Base-by-base conservation (phyloP, 2,888 invertebrate species). In the Drosophila longiperda region DNA sequence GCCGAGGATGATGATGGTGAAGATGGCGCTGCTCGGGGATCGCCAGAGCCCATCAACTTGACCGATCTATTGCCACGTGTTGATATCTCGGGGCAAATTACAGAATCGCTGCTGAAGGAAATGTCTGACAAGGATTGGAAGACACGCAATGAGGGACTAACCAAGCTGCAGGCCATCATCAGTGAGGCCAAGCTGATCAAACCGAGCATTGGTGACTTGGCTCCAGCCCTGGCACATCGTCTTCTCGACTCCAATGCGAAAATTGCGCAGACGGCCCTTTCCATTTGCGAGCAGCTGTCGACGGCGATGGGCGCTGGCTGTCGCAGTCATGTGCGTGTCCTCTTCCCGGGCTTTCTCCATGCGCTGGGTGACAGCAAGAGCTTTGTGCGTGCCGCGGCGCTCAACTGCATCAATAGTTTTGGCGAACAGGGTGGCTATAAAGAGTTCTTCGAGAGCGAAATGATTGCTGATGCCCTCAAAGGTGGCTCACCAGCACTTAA, bases 61-160 rank as follows among this genome's bases (percentile, higher is more conserved):
- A 95, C 96, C 33, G 98, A 98, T 93, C 93, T 95, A 23, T 92
- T 97, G 11, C 96, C 98, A 0, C 94, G 97, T 50, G 95, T 96
- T 1, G 98, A 98, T 91, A 96, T 98, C 78, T 96, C 97, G 67
- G 94, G 95, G 5, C 96, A 96, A 83, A 96, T 99, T 74, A 98
- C 97, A 0, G 97, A 97, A 80, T 93, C 95, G 0, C 93, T 99
- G 1, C 93, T 98, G 4, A 95, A 95, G 9, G 97, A 98, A 92
- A 94, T 98, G 81, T 94, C 95, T 29, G 98, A 98, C 92, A 98
- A 97, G 93, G 97, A 97, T 93, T 99, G 99, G 99, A 99, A 99
- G 94, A 93, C 93, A 0, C 93, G 94, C 50, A 94, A 94, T 75
- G 94, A 94, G 83, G 94, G 94, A 3, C 89, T 94, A 2, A 94